These are phyloP conservation scores for Peromyscus attwateri DNA, from an alignment of 2,797 vertebrate species.

Conservation along the genomic window DNA sequence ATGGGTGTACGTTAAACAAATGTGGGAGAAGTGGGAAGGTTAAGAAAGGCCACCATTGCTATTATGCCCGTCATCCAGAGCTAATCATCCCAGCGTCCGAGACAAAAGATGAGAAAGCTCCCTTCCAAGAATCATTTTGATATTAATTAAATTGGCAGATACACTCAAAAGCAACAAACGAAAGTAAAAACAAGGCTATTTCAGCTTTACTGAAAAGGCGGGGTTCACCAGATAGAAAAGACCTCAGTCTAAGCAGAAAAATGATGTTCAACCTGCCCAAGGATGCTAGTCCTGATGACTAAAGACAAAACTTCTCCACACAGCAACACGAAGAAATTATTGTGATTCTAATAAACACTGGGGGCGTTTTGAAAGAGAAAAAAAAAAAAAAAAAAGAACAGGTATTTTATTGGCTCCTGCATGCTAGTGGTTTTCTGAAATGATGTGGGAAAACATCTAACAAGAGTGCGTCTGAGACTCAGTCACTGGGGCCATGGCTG, in stretches of 20 bases:
- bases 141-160: slow-evolving; percentile 64
- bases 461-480: slow-evolving; percentile 74
- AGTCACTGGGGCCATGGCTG: slow-evolving; percentile 77
- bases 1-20: slow-evolving; percentile 15
- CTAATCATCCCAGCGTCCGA: slow-evolving; percentile 48
- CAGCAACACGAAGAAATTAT: not conserved
- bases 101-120: slow-evolving; percentile 56
- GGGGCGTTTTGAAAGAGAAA: slow-evolving; percentile 14
- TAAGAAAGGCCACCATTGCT: slow-evolving; percentile 27
- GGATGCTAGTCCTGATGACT: slow-evolving; percentile 22
- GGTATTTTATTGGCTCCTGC: not conserved
- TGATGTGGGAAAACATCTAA: slow-evolving; percentile 64
- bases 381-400: not conserved
- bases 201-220: slow-evolving; percentile 46
- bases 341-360: slow-evolving; percentile 33
- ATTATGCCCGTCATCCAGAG: slow-evolving; percentile 40
- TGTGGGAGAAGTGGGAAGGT: not conserved
- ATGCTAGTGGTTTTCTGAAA: slow-evolving; percentile 42
- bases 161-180: slow-evolving; percentile 61
- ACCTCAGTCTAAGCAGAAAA: slow-evolving; percentile 14
- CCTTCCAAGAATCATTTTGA: slow-evolving; percentile 51
- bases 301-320: slow-evolving; percentile 60
- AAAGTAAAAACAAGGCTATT: slow-evolving; percentile 71
- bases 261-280: slow-evolving; percentile 2
- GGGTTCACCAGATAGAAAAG: slow-evolving; percentile 31